A percentile compares a stretch with the other conserved stretches of the same genome.
These are phyloP conservation scores for Benthosema pterotum DNA, from an alignment of 2,797 vertebrate genomes.

Conservation along the genomic window DNA sequence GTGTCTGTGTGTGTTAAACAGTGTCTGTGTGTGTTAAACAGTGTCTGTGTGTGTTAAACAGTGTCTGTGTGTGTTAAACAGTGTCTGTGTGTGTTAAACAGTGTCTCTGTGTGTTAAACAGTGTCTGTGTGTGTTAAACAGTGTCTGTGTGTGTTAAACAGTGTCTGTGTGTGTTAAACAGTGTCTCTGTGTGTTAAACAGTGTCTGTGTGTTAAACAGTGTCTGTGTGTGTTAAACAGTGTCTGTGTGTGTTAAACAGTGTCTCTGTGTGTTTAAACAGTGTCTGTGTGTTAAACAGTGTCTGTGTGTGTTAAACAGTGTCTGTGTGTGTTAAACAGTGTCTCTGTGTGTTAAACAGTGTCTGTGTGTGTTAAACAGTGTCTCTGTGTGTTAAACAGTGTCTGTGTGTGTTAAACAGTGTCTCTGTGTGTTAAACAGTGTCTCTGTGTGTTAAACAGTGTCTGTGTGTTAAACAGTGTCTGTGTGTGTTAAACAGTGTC, in stretches of 20 bases:
- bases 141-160: background rate
- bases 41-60: background rate
- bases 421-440: background rate
- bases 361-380: background rate
- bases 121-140: background rate
- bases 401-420: background rate
- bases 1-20: background rate
- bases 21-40: background rate
- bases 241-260: background rate
- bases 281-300: background rate
- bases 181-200: background rate
- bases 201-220: background rate
- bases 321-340: background rate
- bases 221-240: background rate
- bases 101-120: background rate
- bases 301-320: background rate
- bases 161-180: background rate
- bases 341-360: background rate
- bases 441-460: background rate
- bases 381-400: background rate
- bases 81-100: background rate
- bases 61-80: background rate
- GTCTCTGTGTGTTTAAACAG: too few species aligned
- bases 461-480: background rate
- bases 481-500: background rate